Conservation (phyloP, 2,888 invertebrate genomes). For the Drosophila dives region DNA sequence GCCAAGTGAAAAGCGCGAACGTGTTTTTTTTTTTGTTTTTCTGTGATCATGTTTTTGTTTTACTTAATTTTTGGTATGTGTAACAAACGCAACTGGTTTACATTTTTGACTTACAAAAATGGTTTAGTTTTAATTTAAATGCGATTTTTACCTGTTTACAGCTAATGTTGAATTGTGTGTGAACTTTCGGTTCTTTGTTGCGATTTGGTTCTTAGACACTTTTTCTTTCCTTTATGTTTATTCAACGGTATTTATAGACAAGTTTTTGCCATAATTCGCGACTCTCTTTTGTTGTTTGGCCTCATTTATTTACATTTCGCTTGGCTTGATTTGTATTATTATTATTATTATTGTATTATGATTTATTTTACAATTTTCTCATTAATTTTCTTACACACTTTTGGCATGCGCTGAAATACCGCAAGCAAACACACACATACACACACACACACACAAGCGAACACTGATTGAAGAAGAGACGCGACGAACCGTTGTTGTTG, state of each 20-base stretch:
- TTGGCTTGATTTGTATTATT: conserved; percentile 38
- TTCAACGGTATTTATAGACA: conserved; percentile 58
- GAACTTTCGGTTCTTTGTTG: conserved; percentile 17
- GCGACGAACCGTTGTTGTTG: conserved; percentile 7
- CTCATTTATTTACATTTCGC: conserved; percentile 67
- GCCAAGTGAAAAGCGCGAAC: conserved; percentile 77
- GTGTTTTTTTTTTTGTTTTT: conserved; percentile 44
- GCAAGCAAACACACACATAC: neutral
- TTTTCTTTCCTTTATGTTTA: conserved; percentile 63
- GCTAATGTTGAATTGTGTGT: conserved; percentile 15
- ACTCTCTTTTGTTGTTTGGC: conserved; percentile 58
- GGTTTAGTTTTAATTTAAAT: conserved; percentile 16
- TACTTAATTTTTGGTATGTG: conserved; percentile 43
- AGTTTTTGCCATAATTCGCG: conserved; percentile 70
- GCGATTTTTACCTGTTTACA: conserved; percentile 44
- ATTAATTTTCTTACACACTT: conserved; percentile 44
- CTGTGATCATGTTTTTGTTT: conserved; percentile 8
- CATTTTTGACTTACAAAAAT: conserved; percentile 20
- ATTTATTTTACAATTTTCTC: conserved; percentile 40
- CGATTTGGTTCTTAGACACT: conserved; percentile 48
- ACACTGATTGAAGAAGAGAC: conserved; percentile 51
- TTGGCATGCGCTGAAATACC: conserved; percentile 55
- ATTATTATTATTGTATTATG: neutral
- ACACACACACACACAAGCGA: conserved; percentile 1
- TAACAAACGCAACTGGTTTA: conserved; percentile 71